phyloP scores from a whole-genome alignment of 1,140 invertebrate species.

The Tetramorium simillimum region DNA sequence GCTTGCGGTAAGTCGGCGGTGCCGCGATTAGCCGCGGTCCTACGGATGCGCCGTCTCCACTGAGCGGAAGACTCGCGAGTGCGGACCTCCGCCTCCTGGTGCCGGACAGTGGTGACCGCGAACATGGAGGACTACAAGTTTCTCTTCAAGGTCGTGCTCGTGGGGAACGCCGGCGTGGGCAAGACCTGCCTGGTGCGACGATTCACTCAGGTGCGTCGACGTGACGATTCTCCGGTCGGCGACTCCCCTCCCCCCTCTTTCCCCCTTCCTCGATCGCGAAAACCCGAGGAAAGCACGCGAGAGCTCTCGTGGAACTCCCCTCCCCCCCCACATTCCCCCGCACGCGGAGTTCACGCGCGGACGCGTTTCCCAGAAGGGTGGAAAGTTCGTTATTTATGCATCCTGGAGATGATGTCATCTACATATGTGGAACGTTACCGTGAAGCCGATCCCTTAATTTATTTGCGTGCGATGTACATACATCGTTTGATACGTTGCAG shows the following conservation, averaged over 20 bases:
- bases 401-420: conserved; percentile 44
- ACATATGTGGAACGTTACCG: background rate
- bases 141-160: conserved; percentile 98
- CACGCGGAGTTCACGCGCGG: background rate
- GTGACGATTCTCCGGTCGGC: conserved; percentile 30
- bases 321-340: background rate
- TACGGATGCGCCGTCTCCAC: conserved; percentile 21
- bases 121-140: conserved; percentile 99
- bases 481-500: background rate
- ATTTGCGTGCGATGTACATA: background rate
- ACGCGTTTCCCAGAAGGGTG: conserved; percentile 4
- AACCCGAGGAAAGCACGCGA: background rate
- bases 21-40: conserved; percentile 57
- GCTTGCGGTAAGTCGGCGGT: conserved; percentile 61
- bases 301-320: background rate
- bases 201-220: conserved; percentile 90
- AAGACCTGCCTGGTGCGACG: conserved; percentile 97
- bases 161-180: conserved; percentile 97
- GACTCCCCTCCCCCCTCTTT: background rate
- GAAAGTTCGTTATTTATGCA: conserved; percentile 51
- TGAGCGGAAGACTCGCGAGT: conserved; percentile 43
- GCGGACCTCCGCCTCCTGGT: conserved; percentile 20
- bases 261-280: background rate
- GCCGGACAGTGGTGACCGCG: conserved; percentile 21
- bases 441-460: background rate